Conservation (phyloP, 1,140 invertebrate genomes). For the Achroia grisella region DNA sequence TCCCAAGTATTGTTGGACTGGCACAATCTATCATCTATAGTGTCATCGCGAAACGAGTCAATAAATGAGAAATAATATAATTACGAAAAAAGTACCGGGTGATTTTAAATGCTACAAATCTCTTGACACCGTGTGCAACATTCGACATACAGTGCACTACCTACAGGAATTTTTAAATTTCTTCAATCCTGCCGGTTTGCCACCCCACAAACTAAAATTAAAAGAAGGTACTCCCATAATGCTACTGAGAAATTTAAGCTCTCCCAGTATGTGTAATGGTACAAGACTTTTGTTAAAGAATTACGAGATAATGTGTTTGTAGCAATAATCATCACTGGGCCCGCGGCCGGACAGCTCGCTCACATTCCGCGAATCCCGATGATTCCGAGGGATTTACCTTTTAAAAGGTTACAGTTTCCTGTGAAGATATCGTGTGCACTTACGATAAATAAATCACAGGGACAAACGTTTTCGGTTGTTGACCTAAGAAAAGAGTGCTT, state of each 20-base stretch:
- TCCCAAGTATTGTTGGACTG: no score
- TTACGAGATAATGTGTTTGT: conserved; percentile 41
- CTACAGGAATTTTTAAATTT: conserved; percentile 13
- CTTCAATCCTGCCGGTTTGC: conserved; percentile 6
- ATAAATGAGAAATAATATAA: no score
- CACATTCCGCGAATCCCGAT: conserved; percentile 36
- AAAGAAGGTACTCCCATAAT: conserved; percentile 52
- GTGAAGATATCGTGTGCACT: no score
- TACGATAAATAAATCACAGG: no score
- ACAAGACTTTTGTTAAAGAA: conserved; percentile 39
- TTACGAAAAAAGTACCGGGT: no score
- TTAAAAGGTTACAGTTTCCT: no score
- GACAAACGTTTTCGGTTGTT: no score
- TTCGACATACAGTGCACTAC: conserved; percentile 7
- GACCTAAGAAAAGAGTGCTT: no score
- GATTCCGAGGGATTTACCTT: conserved; percentile 9
- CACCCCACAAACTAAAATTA: conserved; percentile 34
- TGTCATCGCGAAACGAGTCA: no score
- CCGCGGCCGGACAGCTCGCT: conserved; percentile 20
- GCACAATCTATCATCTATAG: no score
- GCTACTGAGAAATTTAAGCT: conserved; percentile 45
- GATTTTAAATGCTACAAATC: no score
- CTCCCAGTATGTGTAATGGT: conserved; percentile 52
- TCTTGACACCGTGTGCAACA: conserved; percentile 2
- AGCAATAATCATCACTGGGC: conserved; percentile 35